These are phyloP conservation scores for Tanytarsus gracilentus DNA, from an alignment of 2,888 invertebrate genomes.

Conservation along the genomic window DNA sequence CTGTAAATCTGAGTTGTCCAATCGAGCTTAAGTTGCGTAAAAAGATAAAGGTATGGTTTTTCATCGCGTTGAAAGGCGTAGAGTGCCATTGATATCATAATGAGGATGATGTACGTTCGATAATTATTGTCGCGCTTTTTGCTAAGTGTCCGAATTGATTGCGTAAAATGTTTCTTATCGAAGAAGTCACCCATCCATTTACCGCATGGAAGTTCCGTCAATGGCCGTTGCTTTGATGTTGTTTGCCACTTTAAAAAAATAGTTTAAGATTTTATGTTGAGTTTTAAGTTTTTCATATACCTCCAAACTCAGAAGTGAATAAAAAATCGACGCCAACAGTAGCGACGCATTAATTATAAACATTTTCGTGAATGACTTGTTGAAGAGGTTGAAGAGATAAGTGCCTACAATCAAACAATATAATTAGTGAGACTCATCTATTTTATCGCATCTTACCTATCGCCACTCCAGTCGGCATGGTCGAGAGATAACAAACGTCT, in stretches of 20 bases:
- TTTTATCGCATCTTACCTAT: slow-evolving; percentile 49
- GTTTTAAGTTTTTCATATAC: slow-evolving; percentile 32
- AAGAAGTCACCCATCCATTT: slow-evolving; percentile 62
- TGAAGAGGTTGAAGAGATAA: slow-evolving; percentile 34
- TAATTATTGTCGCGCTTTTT: slow-evolving; percentile 51
- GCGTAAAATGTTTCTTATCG: slow-evolving; percentile 55
- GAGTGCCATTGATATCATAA: slow-evolving; percentile 59
- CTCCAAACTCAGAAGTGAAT: slow-evolving; percentile 53
- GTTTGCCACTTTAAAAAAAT: slow-evolving; percentile 52
- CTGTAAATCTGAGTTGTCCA: slow-evolving; percentile 65
- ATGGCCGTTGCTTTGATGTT: slow-evolving; percentile 51
- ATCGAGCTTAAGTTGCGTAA: slow-evolving; percentile 59
- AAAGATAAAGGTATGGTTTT: slow-evolving; percentile 63
- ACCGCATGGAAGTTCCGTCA: slow-evolving; percentile 49
- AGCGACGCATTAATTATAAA: slow-evolving; percentile 60
- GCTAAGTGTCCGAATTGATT: slow-evolving; percentile 53
- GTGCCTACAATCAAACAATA: background rate
- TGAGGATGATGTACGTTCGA: slow-evolving; percentile 52
- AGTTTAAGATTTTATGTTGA: background rate
- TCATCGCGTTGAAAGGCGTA: slow-evolving; percentile 81
- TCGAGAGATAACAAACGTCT: slow-evolving; percentile 70
- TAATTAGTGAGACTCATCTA: background rate
- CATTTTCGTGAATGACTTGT: slow-evolving; percentile 61
- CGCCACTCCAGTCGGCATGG: slow-evolving; percentile 75
- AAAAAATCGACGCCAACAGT: slow-evolving; percentile 54